phyloP scores from a whole-genome alignment of 2,888 invertebrate species.

The Lissocephala sabroskyi region DNA sequence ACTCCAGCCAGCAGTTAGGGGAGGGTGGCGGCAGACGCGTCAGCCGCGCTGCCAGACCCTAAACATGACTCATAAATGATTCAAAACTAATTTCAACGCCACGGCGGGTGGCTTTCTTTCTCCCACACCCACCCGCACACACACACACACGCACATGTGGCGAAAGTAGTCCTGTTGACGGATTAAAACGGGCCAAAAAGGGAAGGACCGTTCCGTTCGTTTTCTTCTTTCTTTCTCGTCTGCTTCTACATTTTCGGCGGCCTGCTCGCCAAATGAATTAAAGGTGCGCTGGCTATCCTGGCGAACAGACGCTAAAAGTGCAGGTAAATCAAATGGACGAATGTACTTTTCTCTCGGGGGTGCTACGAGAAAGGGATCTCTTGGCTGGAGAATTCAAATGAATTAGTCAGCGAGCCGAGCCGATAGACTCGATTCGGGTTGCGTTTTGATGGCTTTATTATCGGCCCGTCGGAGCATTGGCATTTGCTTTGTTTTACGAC shows the following conservation, averaged over 20 bases:
- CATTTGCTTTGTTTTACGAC: slow-evolving; percentile 52
- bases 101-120: slow-evolving; percentile 35
- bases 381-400: no score
- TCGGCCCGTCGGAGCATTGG: slow-evolving; percentile 41
- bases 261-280: slow-evolving; percentile 2
- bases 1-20: not conserved
- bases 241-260: not conserved
- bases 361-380: not conserved
- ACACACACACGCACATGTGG: slow-evolving; percentile 33
- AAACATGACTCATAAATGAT: slow-evolving; percentile 65
- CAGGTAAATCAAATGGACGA: slow-evolving; percentile 1
- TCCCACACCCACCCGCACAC: slow-evolving; percentile 15
- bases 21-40: not conserved
- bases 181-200: slow-evolving; percentile 35
- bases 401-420: no score
- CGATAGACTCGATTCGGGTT: not conserved
- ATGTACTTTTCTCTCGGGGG: slow-evolving; percentile 3
- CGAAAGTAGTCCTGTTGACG: slow-evolving; percentile 43
- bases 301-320: not conserved
- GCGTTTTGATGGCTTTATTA: slow-evolving; percentile 58
- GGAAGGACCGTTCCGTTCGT: not conserved
- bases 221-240: not conserved
- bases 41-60: slow-evolving; percentile 32
- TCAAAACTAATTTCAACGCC: slow-evolving; percentile 61
- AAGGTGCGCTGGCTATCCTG: slow-evolving; percentile 4